Base-by-base conservation (phyloP, 2,113 vertebrate species). In the Gasterosteus aculeatus region DNA sequence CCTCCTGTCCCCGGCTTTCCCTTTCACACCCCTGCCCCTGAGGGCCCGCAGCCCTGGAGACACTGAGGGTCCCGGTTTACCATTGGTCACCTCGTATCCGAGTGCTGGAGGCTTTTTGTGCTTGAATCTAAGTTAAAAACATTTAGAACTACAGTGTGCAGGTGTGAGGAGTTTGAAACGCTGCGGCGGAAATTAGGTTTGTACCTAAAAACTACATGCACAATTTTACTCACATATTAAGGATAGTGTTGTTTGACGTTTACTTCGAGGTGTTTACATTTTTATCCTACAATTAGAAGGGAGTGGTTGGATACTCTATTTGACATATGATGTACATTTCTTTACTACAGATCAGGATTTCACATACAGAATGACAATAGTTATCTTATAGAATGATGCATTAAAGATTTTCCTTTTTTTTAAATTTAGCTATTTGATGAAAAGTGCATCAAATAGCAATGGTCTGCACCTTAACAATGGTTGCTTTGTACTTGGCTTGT, bases 11-110 rank as follows among this genome's bases (percentile, higher is more conserved):
- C 49, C n/a, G 38, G 82, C 73, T 87, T 83, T 88, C 85, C 67
- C 82, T 91, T 86, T 90, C 75, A 85, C 42, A 74, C 62, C 41
- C 31, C 49, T 79, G 78, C 65, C 85, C 86, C 72, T 38, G 59
- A 80, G 81, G 81, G 67, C 85, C 65, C 42, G 31, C 35, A 67
- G 44, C 62, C 78, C 73, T 46, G 49, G 57, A 72, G 84, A 78
- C 72, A 14, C 62, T 14, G n/a, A 38, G 35, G 60, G 33, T 5
- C 58, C 31, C 29, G 2, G 56, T n/a, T 33, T 56, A 49, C 49
- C n/a, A 3, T 0, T 60, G 29, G 49, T 78, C 49, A 65, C 38
- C 58, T 75, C 63, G 47, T 4, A n/a, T 51, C 35, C 35, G 58
- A 68, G 49, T 53, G 31, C 9, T 22, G 15, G 29, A 35, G 0